Evolutionary conservation across 2,888 invertebrate species (phyloP), one percentile per base, ranked within the genome.

Genomic region (Thera obeliscata): DNA sequence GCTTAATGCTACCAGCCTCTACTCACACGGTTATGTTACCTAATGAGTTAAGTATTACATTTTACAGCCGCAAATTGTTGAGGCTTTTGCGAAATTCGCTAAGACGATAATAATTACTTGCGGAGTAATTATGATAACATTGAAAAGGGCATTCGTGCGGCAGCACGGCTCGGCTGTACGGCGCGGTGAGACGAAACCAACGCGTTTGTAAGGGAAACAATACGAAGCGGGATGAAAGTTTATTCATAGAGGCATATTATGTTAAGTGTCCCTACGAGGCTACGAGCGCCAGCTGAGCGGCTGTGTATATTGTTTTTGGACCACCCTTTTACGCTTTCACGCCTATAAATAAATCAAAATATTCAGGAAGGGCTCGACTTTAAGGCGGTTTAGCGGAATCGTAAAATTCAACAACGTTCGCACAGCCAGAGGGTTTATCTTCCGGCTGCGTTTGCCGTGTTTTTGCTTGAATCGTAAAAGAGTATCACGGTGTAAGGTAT

Each of bases 291-390:
- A 80, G 82, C 81, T 87, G 86, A 87, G 85, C 85, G 82, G 80
- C 81, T 83, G 84, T 83, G 87, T 88, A 90, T 91, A 91, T 91
- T 90, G 91, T 91, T 90, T 90, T 90, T 87, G 84, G 87, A 87
- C 88, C 88, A 91, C 89, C 91, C 91, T 89, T 92, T 91, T 89
- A 91, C 89, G 88, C 89, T 84, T 89, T 90, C 84, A 87, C 88
- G 87, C 89, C 91, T 88, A 91, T 93, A 93, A 93, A 93, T 93
- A 93, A 93, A 93, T 93, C 93, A 93, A 93, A 93, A 93, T 93
- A 93, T 93, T 91, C 92, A 91, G 91, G 89, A 91, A 92, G 90
- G 91, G 91, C 91, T 85, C 89, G 91, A 91, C 89, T 93, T 91
- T 89, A 89, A 91, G 92, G 90, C 90, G 91, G 93, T 93, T 93